Base-by-base conservation (phyloP, 1,140 invertebrate species). In the Bombus balteatus region DNA sequence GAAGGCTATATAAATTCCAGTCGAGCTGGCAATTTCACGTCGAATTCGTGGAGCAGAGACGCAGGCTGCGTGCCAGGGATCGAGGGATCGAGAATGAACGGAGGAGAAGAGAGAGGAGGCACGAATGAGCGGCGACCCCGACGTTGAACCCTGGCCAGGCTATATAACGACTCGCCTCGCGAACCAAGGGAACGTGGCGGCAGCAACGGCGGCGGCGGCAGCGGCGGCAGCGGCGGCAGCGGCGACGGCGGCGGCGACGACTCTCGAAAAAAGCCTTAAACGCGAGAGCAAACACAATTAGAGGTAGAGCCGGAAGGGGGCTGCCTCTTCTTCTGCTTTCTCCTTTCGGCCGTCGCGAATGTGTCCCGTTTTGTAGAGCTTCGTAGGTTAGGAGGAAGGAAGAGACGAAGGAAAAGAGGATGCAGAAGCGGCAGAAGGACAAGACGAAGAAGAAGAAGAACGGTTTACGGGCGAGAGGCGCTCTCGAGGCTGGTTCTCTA, bases 211-310 rank as follows among this genome's bases (percentile, higher is more conserved):
- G 22, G 57, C 32, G 15, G 15, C n/a, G 28, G 57, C 34, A 34
- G 34, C 6, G 13, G 70, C 9, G n/a, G n/a, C n/a, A n/a, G n/a
- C n/a, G n/a, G n/a, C n/a, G n/a, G n/a, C n/a, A 10, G 25, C 57
- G 9, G 57, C 47, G 18, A 0, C 47, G 39, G 68, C 25, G n/a
- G 41, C 22, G 39, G 62, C 15, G 39, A 25, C 25, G 37, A 70
- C 43, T 72, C 74, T 47, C 84, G 86, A 79, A 87, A 82, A 94
- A 93, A 90, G 89, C 90, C 87, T 91, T 91, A 91, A 93, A 91
- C 88, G 83, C 91, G 72, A 92, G 91, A 92, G 92, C 92, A 93
- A 94, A 94, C 87, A 93, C 92, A 94, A 94, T 94, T 94, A 94
- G 92, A 91, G 88, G 86, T 65, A 86, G 85, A 88, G 88, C 87